Evolutionary conservation across 2,797 vertebrate genomes (phyloP), one percentile per base, ranked within the genome.

Genomic region (Tangara arthus): DNA sequence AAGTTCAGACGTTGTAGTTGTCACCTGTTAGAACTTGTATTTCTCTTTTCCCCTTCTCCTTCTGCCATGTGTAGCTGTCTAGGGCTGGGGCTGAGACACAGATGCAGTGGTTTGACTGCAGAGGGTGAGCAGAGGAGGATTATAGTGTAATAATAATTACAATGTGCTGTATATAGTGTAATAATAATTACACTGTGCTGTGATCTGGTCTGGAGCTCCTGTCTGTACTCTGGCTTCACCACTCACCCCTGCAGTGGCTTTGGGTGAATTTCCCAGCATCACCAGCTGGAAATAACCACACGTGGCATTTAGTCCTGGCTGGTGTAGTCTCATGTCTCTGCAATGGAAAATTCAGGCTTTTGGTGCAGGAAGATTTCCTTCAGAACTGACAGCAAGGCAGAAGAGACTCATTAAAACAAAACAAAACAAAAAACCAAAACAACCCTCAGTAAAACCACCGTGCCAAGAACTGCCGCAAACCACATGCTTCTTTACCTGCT

Each of bases 311-410:
- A 68, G 39, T 22, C 35, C 41, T 57, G 84, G 42, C 30, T 81
- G 30, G 8, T 39, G 69, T 5, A 41, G 35, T 17, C 79, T 82
- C 27, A 23, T 50, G 50, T 71, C 68, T 73, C 56, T 23, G 65
- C 39, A 68, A 10, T 60, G 53, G 93, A 83, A 83, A 95, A 65
- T 71, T 68, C 86, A 52, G 65, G 56, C 27, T 68, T 87, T 59
- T 1, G 3, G 41, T 71, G n/a, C 27, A 85, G 65, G 49, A 78
- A 81, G 47, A 39, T 15, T 73, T 69, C 5, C 46, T 86, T 70
- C 57, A 68, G 65, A 78, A 37, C 61, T 78, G 69, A 71, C 42
- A 66, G 46, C 1, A 6, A 82, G 79, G 49, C 23, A 65, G 75
- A 87, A 52, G 70, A 57, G 47, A 28, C 42, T 81, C 49, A 71